Evolutionary conservation across 2,797 vertebrate species (phyloP).

Genomic region (Arnoldichthys spilopterus): DNA sequence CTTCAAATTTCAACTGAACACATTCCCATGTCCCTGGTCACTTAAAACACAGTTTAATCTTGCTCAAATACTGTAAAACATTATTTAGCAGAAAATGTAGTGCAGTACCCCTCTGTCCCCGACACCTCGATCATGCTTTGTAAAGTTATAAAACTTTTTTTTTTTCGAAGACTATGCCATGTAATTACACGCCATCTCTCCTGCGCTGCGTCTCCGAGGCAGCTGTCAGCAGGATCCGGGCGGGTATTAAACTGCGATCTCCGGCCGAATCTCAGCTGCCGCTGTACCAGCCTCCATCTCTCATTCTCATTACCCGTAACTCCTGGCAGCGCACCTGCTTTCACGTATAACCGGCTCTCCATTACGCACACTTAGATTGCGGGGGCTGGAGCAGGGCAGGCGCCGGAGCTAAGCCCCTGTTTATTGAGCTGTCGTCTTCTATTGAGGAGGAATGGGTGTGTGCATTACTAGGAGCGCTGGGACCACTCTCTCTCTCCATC

Average conservation of each 20-base stretch:
- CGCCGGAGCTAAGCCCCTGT: slow-evolving; percentile 34
- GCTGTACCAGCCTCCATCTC: slow-evolving; percentile 31
- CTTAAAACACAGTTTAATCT: not conserved
- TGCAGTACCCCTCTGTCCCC: too few species aligned
- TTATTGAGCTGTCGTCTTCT: slow-evolving; percentile 47
- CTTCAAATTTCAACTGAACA: too few species aligned
- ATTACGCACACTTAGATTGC: slow-evolving; percentile 37
- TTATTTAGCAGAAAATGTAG: too few species aligned
- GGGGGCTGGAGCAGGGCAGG: slow-evolving; percentile 26
- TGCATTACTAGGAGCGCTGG: slow-evolving; percentile 13
- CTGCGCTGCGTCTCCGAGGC: not conserved
- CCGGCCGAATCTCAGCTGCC: slow-evolving; percentile 41
- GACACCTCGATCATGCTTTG: not conserved
- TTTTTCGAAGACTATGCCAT: not conserved
- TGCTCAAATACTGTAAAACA: not conserved
- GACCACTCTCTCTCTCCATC: slow-evolving; percentile 2
- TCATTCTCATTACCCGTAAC: slow-evolving; percentile 42
- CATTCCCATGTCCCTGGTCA: not conserved
- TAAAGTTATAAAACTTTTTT: not conserved
- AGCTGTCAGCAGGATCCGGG: slow-evolving; percentile 22
- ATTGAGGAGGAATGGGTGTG: slow-evolving; percentile 33
- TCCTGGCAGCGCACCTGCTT: slow-evolving; percentile 16
- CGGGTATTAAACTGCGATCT: slow-evolving; percentile 31
- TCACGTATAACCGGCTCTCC: slow-evolving; percentile 27
- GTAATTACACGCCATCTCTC: not conserved